Base-by-base conservation (phyloP, 2,888 invertebrate species). In the Agonopterix alstromeriana region DNA sequence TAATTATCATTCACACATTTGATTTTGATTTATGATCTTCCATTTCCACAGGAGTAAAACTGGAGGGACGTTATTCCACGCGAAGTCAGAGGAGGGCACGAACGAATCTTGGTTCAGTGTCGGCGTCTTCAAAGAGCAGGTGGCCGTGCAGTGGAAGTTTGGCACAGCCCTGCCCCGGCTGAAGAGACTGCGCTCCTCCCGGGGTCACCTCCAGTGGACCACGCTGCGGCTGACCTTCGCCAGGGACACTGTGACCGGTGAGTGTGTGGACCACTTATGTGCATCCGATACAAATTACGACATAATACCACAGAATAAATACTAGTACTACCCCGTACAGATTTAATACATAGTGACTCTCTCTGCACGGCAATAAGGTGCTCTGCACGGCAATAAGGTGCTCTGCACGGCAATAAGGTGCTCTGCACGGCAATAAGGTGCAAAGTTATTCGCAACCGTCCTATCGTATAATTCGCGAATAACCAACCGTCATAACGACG, bases 41-140 rank as follows among this genome's bases (percentile, higher is more conserved):
- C 10, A 4, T n/a, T 36, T 38, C 10, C 0, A 27, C 60, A 90
- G 94, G 63, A 93, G 93, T 12, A 91, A 93, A 61, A 91, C 92
- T 11, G 96, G 96, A 58, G 97, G 96, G 49, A 95, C 94, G 2
- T 70, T 96, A 35, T 84, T 97, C 63, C 93, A 93, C 64, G 92
- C 94, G 35, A 90, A 91, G 59, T 63, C 82, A 27, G 60, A 60
- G 40, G 82, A 84, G 41, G 89, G 79, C 5, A 83, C 87, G 54
- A 90, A 75, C 49, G 58, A 12, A 3, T n/a, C 10, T 35, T 76
- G 77, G 82, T 94, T 95, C 76, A 92, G 91, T 42, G 90, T 95
- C 50, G 93, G 93, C 50, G 93, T 93, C 52, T 93, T 91, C 76
- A 90, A 90, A 58, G 93, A 93, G 63, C 92, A 92, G 40, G 92